These are phyloP conservation scores for Pectinophora gossypiella DNA, from an alignment of 1,140 invertebrate genomes.

Conservation along the genomic window DNA sequence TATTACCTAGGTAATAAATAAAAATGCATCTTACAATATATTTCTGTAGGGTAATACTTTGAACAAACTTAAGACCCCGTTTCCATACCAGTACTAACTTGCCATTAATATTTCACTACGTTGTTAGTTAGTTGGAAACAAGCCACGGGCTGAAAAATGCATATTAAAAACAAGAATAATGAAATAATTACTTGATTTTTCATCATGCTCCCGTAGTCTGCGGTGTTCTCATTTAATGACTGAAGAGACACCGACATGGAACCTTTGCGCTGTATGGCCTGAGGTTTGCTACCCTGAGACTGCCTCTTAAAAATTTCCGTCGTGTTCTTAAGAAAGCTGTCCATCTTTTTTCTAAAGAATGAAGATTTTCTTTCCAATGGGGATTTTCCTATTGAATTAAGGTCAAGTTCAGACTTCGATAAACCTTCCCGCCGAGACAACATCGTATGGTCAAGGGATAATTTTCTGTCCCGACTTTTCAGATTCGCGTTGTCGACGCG, in stretches of 20 bases:
- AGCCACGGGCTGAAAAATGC: too few species aligned
- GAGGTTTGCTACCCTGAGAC: conserved; percentile 28
- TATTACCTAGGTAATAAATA: too few species aligned
- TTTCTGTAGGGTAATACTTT: too few species aligned
- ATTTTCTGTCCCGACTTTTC: conserved; percentile 40
- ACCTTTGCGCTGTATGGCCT: conserved; percentile 30
- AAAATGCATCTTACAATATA: too few species aligned
- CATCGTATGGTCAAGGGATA: conserved; percentile 57
- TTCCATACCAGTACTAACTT: too few species aligned
- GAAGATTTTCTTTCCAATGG: conserved; percentile 62
- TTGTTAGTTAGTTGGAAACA: too few species aligned
- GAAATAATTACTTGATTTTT: background rate
- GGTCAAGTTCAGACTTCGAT: conserved; percentile 59
- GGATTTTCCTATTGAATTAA: conserved; percentile 56
- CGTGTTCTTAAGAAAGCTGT: conserved; percentile 62
- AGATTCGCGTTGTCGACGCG: background rate
- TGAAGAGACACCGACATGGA: conserved; percentile 57
- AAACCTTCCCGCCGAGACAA: conserved; percentile 41
- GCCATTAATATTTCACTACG: too few species aligned
- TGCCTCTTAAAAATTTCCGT: conserved; percentile 59
- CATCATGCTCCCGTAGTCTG: conserved; percentile 7
- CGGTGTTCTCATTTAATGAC: conserved; percentile 42
- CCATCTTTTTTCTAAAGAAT: conserved; percentile 63
- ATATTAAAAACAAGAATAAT: too few species aligned
- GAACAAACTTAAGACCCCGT: too few species aligned